Conservation (phyloP, 2,888 invertebrate genomes). For the Leucophenga maculata region DNA sequence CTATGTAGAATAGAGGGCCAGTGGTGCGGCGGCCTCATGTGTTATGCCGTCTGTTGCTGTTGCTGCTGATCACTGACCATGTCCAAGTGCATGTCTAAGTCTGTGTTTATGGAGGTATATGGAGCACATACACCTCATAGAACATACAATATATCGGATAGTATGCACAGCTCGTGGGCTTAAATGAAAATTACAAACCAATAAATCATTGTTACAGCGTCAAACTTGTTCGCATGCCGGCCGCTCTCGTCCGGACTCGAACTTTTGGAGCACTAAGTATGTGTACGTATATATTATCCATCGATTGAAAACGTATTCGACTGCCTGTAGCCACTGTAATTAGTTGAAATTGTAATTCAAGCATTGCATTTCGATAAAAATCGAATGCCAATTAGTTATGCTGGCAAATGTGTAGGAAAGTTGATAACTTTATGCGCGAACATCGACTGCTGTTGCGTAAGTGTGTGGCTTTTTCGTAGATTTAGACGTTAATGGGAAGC, state of each 20-base stretch:
- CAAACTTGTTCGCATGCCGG: conserved; percentile 21
- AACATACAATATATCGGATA: conserved; percentile 34
- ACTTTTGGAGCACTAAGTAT: background rate
- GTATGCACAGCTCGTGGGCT: conserved; percentile 58
- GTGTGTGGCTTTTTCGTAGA: too few species aligned
- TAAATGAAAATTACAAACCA: conserved; percentile 61
- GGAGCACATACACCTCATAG: conserved; percentile 37
- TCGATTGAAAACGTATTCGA: background rate
- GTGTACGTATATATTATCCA: too few species aligned
- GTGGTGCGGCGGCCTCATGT: background rate
- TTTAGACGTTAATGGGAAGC: too few species aligned
- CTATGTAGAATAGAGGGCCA: background rate
- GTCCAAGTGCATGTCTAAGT: conserved; percentile 44
- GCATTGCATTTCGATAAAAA: conserved; percentile 64
- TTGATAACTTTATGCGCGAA: conserved; percentile 46
- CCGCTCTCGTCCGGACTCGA: too few species aligned
- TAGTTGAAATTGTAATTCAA: conserved; percentile 66
- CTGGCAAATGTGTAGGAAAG: conserved; percentile 50
- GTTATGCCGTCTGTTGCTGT: background rate
- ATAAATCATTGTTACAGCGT: conserved; percentile 55
- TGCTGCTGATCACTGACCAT: conserved; percentile 38
- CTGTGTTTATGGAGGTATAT: conserved; percentile 34
- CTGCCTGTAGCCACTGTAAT: conserved; percentile 47
- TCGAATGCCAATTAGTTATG: conserved; percentile 63
- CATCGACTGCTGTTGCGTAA: too few species aligned